Evolutionary conservation across 1,140 invertebrate genomes (phyloP), one percentile per base, ranked within the genome.

Genomic region (Drosophila pruinosa): DNA sequence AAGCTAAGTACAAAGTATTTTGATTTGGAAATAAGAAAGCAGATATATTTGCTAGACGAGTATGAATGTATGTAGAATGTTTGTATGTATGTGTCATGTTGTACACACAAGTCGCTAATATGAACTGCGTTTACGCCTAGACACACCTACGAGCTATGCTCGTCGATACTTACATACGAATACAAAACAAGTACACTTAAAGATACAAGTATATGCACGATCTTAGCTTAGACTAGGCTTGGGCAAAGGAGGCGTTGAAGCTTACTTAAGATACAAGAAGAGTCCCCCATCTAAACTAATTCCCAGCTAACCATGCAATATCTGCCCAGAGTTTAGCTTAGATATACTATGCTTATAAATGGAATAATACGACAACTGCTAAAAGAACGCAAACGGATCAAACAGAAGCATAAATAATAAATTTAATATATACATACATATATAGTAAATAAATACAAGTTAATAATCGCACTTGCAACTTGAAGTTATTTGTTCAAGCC

Each of bases 1-100:
- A 82, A 82, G 78, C 78, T 80, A 73, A 78, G 73, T 74, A 64
- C 59, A 17, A 41, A 58, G 38, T 68, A 71, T 31, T 57, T 48
- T 36, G 39, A 21, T 38, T 70, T 21, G 75, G 62, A 63, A 61
- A 36, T 77, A 81, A 82, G 73, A 82, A 82, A 82, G 78, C 78
- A 65, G 14, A 59, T 53, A 71, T 38, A 39, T 39, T 28, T 48
- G 45, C 31, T 48, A 48, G 14, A 28, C 22, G 45, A 43, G 54
- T 75, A 48, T 78, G 50, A 26, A 24, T 47, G 17, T 47, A 5
- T 24, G 58, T 53, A 71, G 31, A 72, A 14, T 64, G 57, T 58
- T 45, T 61, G 68, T 45, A 15, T 56, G 10, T 31, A 10, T 24
- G 15, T 50, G 28, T 39, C 43, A 17, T 52, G 22, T 31, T 36